These are phyloP conservation scores for Oncopodura yosiiana DNA, from an alignment of 1,140 invertebrate species.

Conservation along the genomic window DNA sequence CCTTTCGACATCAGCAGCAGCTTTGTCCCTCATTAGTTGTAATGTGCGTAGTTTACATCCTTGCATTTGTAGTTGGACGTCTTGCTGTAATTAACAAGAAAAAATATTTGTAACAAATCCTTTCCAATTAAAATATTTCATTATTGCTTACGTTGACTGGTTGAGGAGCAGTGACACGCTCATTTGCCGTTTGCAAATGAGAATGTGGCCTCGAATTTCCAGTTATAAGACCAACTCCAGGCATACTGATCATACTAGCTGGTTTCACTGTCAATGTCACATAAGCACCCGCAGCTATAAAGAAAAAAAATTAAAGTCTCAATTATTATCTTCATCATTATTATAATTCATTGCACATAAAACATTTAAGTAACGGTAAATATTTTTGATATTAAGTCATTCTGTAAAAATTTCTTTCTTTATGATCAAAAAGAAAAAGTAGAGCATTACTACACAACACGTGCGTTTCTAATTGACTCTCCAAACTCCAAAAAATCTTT, in stretches of 20 bases:
- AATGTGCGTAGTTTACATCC: constrained; percentile 25
- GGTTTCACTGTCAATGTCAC: constrained; percentile 30
- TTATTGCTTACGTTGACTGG: constrained; percentile 27
- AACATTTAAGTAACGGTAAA: no score
- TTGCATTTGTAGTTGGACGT: constrained; percentile 27
- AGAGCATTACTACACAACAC: no score
- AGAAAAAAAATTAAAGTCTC: constrained; percentile 15
- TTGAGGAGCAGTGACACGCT: constrained; percentile 29
- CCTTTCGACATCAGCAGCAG: constrained; percentile 24
- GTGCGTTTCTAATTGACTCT: no score
- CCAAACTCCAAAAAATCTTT: no score
- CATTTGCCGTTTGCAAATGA: constrained; percentile 20
- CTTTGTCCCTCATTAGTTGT: constrained; percentile 28
- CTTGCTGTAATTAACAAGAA: constrained; percentile 17
- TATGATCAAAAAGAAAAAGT: no score
- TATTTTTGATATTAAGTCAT: no score
- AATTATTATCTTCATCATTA: neutral
- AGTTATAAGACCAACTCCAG: constrained; percentile 26
- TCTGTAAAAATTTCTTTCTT: no score
- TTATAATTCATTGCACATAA: neutral
- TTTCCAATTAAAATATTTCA: neutral
- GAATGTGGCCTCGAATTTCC: constrained; percentile 25
- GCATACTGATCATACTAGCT: constrained; percentile 24
- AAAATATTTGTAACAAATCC: neutral
- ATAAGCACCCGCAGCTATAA: constrained; percentile 31